Percentiles rank a stretch among this genome's conserved stretches.
Conservation (phyloP, 1,140 invertebrate species). For the Trypoxylus dichotomus region DNA sequence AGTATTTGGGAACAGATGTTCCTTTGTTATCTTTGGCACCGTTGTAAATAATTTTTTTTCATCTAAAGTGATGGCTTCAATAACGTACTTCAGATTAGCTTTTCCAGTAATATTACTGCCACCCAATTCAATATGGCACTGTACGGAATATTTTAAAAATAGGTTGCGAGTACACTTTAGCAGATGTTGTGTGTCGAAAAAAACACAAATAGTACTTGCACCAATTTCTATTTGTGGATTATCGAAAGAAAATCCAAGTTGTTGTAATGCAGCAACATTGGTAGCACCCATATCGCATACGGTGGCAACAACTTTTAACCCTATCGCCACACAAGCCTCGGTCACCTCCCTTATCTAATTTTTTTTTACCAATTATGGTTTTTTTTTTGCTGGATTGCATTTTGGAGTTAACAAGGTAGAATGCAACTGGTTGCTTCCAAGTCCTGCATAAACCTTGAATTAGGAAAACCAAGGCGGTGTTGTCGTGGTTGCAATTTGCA, state of each 20-base stretch:
- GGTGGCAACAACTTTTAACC: constrained; percentile 31
- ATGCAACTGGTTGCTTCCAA: too few relatives aligned
- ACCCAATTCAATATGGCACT: background rate
- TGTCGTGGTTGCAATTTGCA: too few relatives aligned
- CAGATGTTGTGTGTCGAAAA: background rate
- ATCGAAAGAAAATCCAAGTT: background rate
- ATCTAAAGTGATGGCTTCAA: background rate
- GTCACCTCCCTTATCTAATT: too few relatives aligned
- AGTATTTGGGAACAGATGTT: background rate
- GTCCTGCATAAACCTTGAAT: background rate
- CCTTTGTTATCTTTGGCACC: background rate
- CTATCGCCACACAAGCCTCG: background rate
- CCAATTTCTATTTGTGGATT: background rate
- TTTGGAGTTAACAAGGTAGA: too few relatives aligned
- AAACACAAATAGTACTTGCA: background rate
- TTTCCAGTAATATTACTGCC: background rate
- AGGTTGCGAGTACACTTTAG: background rate
- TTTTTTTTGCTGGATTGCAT: too few relatives aligned
- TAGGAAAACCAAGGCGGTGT: background rate
- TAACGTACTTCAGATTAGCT: background rate
- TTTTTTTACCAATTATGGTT: too few relatives aligned
- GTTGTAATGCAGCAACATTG: constrained; percentile 18
- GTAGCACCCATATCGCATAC: constrained; percentile 29
- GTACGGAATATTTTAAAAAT: background rate
- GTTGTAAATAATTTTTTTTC: background rate